Conservation (phyloP, 2,113 vertebrate genomes). For the Leptocoma aspasia region DNA sequence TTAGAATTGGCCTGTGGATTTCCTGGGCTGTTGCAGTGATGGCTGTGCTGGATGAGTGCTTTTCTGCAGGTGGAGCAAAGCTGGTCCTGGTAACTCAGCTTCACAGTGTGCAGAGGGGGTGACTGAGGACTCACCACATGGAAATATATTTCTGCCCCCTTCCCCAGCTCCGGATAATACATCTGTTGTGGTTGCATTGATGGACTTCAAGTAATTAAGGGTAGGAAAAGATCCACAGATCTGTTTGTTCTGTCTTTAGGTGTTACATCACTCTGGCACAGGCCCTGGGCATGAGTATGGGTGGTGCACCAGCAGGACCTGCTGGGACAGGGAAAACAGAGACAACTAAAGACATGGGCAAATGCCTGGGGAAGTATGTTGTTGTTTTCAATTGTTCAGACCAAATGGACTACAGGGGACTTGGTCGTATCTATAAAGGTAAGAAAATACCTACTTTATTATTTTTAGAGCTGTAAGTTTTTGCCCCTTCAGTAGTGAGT, state of each 20-base stretch:
- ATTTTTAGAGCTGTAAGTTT: background rate
- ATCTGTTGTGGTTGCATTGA: background rate
- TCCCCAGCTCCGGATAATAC: background rate
- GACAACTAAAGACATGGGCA: slow-evolving; percentile 75
- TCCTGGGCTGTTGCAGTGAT: background rate
- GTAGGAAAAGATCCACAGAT: background rate
- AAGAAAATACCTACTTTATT: background rate
- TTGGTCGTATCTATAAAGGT: slow-evolving; percentile 75
- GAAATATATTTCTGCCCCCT: background rate
- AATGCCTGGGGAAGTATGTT: slow-evolving; percentile 73
- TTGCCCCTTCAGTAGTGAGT: background rate
- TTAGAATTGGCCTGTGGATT: background rate
- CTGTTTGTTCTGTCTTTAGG: background rate
- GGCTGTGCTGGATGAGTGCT: background rate
- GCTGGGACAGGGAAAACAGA: slow-evolving; percentile 74
- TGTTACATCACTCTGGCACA: slow-evolving; percentile 73
- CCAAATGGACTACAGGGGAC: slow-evolving; percentile 74
- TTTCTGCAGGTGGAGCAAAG: background rate
- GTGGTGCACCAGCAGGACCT: slow-evolving; percentile 71
- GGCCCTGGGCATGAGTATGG: slow-evolving; percentile 73
- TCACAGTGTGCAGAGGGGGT: background rate
- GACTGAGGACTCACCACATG: background rate
- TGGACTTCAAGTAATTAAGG: background rate
- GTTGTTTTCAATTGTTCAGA: slow-evolving; percentile 76
- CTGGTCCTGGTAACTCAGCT: background rate